phyloP scores from a whole-genome alignment of 2,113 vertebrate genomes.

The Grus americana region DNA sequence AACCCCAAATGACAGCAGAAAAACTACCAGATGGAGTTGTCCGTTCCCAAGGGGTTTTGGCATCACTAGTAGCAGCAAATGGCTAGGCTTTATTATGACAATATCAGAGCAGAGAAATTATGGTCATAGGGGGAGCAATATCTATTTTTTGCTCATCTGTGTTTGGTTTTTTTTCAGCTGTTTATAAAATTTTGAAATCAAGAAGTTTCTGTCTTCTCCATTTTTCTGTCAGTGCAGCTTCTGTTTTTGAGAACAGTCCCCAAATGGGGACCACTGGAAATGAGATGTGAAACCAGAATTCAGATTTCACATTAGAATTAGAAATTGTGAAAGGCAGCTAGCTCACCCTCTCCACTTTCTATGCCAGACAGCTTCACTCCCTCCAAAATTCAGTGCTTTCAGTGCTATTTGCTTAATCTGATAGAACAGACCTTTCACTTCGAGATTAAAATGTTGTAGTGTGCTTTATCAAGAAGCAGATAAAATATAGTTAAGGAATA shows the following conservation, averaged over 20 bases:
- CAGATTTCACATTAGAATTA: background rate
- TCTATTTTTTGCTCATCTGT: background rate
- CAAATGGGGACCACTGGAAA: background rate
- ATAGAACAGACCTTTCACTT: background rate
- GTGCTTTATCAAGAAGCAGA: background rate
- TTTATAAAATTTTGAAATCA: background rate
- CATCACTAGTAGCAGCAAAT: background rate
- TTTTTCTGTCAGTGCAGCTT: background rate
- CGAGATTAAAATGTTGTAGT: background rate
- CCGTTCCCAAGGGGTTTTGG: background rate
- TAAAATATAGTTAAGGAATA: slow-evolving; percentile 27
- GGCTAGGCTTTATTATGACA: background rate
- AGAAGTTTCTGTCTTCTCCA: background rate
- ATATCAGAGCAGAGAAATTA: background rate
- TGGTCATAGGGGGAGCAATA: background rate
- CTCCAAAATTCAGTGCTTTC: background rate
- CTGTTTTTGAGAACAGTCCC: background rate
- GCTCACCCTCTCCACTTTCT: background rate
- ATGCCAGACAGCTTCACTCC: background rate
- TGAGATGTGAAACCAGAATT: slow-evolving; percentile 36
- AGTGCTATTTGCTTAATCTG: background rate
- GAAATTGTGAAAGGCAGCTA: background rate
- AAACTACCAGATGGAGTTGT: background rate
- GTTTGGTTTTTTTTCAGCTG: background rate
- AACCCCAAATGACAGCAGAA: background rate